Evolutionary conservation across 2,888 invertebrate species (phyloP).

Genomic region (Mesoligia furuncula): DNA sequence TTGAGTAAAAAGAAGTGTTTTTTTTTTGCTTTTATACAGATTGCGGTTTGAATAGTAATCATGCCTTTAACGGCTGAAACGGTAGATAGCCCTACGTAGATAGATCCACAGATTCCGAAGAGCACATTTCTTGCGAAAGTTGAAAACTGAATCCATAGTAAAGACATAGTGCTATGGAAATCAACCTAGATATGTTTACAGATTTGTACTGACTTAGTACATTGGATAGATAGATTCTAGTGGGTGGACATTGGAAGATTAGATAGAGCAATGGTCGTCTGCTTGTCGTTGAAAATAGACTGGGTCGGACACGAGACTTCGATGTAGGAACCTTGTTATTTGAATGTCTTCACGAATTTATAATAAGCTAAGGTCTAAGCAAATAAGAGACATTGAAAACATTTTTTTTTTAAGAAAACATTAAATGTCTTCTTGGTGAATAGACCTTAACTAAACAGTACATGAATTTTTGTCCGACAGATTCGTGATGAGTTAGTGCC

Average conservation of each 20-base stretch:
- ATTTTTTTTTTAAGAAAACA: too few relatives aligned
- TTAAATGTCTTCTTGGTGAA: too few relatives aligned
- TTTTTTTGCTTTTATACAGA: not conserved
- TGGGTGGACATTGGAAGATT: constrained; percentile 47
- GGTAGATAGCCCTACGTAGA: not conserved
- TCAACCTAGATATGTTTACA: constrained; percentile 1
- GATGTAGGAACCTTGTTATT: not conserved
- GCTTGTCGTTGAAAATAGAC: constrained; percentile 36
- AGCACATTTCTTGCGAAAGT: not conserved
- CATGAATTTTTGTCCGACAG: too few relatives aligned
- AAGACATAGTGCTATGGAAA: not conserved
- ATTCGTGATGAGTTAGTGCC: too few relatives aligned
- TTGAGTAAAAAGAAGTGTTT: not conserved
- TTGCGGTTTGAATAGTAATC: constrained; percentile 8
- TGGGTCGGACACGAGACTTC: not conserved
- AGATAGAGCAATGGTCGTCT: constrained; percentile 28
- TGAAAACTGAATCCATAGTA: not conserved
- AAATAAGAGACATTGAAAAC: too few relatives aligned
- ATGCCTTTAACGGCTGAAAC: not conserved
- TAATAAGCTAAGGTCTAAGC: too few relatives aligned
- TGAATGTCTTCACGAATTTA: too few relatives aligned
- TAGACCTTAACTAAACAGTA: too few relatives aligned
- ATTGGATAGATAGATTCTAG: constrained; percentile 5
- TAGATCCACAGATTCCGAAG: not conserved
- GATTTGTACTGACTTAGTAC: constrained; percentile 14